Evolutionary conservation across 2,888 invertebrate genomes (phyloP), one percentile per base, ranked within the genome.

Genomic region (Drosophila subsilvestris): DNA sequence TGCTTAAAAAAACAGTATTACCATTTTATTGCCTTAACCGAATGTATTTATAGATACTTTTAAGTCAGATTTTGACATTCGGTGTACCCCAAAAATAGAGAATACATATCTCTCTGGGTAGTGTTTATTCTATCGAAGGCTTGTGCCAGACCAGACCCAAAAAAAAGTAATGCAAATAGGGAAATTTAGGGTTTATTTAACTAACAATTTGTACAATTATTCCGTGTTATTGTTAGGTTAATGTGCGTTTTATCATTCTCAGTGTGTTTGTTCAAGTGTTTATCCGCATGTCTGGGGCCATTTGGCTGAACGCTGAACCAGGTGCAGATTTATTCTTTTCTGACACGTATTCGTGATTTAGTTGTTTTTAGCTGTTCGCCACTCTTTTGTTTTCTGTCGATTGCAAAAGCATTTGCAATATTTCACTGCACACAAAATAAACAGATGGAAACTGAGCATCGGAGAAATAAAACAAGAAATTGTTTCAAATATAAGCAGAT

Each of bases 161-260:
- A 25, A 45, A 22, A 22, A 32, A 45, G 18, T 8, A 12, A 27
- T n/a, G n/a, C 47, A 37, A 47, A 6, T 18, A 3, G 43, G 27
- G 10, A 43, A 63, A 53, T 22, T 61, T 22, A 27, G 48, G 42
- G 56, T 75, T 80, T 80, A 72, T 74, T 79, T 67, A 78, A 78
- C 62, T 68, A 72, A 57, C 73, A 75, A 80, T 78, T 65, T 71
- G 65, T 68, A 71, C 58, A 37, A 72, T 71, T 70, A 62, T 71
- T 74, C 53, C 50, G 25, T 80, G 55, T 76, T 81, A 78, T 80
- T 83, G 67, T 78, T 78, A 44, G 70, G 53, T 67, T 63, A 72
- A 74, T 66, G 72, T 78, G 81, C 63, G 75, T 71, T 75, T 75
- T 71, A 71, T 74, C 71, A 82, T 62, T 71, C 74, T 22, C 37